Evolutionary conservation across 2,797 vertebrate genomes (phyloP).

Genomic region (Austrolebias charrua): DNA sequence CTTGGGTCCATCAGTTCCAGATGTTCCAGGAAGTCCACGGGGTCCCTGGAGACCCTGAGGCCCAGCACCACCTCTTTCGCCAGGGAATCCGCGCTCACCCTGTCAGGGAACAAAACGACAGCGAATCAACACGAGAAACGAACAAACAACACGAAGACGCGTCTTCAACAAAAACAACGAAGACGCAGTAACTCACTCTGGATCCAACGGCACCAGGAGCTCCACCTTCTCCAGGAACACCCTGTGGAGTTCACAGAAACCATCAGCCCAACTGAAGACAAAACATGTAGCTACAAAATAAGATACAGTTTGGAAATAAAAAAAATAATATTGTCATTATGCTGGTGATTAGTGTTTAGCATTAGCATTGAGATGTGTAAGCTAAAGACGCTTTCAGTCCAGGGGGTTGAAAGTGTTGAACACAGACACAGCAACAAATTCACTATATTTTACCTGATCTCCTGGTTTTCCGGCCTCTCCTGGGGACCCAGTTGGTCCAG

Average conservation of each 20-base stretch:
- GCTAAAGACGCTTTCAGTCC: not conserved
- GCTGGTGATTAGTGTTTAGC: not conserved
- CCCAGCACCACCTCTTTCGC: constrained; percentile 92
- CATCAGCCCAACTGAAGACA: not conserved
- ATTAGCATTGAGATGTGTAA: not conserved
- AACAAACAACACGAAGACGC: not conserved
- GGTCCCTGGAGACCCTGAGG: constrained; percentile 91
- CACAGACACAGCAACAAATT: constrained; percentile 6
- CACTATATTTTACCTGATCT: constrained; percentile 83
- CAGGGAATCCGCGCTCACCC: constrained; percentile 97
- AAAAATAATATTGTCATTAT: too few relatives aligned
- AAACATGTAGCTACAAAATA: too few relatives aligned
- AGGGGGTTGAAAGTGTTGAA: not conserved
- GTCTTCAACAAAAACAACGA: not conserved
- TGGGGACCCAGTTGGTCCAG: constrained; percentile 87
- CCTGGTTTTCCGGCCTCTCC: constrained; percentile 92
- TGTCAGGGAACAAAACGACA: constrained; percentile 55
- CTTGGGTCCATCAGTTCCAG: constrained; percentile 96
- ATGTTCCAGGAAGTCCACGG: constrained; percentile 93
- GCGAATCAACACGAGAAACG: constrained; percentile 3
- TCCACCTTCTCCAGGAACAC: constrained; percentile 92
- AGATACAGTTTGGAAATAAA: too few relatives aligned
- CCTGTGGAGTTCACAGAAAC: constrained; percentile 71
- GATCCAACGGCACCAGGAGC: constrained; percentile 86
- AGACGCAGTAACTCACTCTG: constrained; percentile 83